Evolutionary conservation across 1,140 invertebrate species (phyloP), one percentile per base, ranked within the genome.

Genomic region (Drosophila prosaltans): DNA sequence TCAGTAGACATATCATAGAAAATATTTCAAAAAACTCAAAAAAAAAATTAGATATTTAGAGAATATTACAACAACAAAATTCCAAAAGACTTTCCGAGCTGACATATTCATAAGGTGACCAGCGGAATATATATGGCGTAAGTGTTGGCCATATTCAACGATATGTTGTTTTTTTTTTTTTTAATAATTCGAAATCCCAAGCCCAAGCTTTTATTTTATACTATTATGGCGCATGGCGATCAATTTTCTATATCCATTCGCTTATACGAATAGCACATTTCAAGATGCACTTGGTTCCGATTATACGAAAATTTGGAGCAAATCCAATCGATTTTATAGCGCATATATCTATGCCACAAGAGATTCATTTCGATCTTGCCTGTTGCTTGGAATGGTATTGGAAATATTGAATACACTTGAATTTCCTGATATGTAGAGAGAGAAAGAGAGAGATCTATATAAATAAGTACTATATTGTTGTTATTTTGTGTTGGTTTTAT

Each of bases 191-290:
- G 5, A 2, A 30, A 1, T 9, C 1, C 2, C 32, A n/a, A 79
- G 72, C 26, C 80, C 80, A 6, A 72, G 51, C 43, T 9, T 65
- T 11, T 45, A 65, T 3, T 68, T 70, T 10, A 16, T 57, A 6
- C 16, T 85, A 0, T 59, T 80, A n/a, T 84, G 81, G 81, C 73
- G 69, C 0, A 3, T 84, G 2, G 41, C 66, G 1, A 2, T 81
- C n/a, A 28, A 73, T 6, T 6, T 68, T 7, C 60, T 85, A 0
- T 85, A 57, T 28, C 81, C 81, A 0, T 54, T 54, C 10, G 45
- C 3, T 9, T 77, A 71, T 41, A 70, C 30, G 51, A 36, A 66
- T 1, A n/a, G 16, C 7, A 32, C 24, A 2, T n/a, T 85, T 11
- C 62, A 77, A 66, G 69, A 81, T 1, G 64, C 43, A 0, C 45